Evolutionary conservation across 2,888 invertebrate species (phyloP).

Genomic region (Drosophila borealis): DNA sequence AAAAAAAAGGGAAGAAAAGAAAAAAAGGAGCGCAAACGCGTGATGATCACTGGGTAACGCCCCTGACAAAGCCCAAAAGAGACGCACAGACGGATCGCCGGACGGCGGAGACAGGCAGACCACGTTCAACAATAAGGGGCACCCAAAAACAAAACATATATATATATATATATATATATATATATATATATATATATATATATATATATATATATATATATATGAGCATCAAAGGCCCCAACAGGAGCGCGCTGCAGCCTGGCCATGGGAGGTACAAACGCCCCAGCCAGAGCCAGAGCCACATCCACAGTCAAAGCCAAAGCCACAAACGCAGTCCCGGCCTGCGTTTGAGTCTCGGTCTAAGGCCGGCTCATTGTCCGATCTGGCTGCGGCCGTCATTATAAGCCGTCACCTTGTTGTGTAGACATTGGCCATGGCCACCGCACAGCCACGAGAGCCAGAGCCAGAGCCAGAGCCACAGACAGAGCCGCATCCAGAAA

Average conservation of each 20-base stretch:
- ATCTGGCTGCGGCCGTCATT: slow-evolving; percentile 73
- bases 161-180: neutral
- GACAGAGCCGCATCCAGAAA: slow-evolving; percentile 40
- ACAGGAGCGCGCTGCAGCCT: slow-evolving; percentile 62
- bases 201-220: too few species aligned
- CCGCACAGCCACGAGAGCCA: slow-evolving; percentile 43
- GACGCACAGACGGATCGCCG: slow-evolving; percentile 41
- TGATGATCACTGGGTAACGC: slow-evolving; percentile 84
- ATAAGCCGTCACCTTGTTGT: slow-evolving; percentile 82
- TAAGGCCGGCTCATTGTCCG: slow-evolving; percentile 55
- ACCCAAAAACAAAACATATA: slow-evolving; percentile 17
- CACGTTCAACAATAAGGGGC: slow-evolving; percentile 21
- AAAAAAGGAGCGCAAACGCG: slow-evolving; percentile 80
- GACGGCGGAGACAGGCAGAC: slow-evolving; percentile 1
- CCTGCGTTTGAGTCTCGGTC: slow-evolving; percentile 14
- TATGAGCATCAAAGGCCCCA: slow-evolving; percentile 47
- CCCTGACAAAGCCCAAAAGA: slow-evolving; percentile 76
- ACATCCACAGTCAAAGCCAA: slow-evolving; percentile 8
- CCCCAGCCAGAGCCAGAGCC: slow-evolving; percentile 29
- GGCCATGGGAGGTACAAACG: slow-evolving; percentile 81
- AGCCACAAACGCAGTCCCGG: neutral
- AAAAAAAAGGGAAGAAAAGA: slow-evolving; percentile 16
- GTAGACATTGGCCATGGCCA: slow-evolving; percentile 81
- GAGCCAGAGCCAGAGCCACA: slow-evolving; percentile 28
- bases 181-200: neutral